A percentile compares a stretch with the other conserved stretches of the same genome.
Evolutionary conservation across 2,797 vertebrate species (phyloP).

Genomic region (Manis javanica): DNA sequence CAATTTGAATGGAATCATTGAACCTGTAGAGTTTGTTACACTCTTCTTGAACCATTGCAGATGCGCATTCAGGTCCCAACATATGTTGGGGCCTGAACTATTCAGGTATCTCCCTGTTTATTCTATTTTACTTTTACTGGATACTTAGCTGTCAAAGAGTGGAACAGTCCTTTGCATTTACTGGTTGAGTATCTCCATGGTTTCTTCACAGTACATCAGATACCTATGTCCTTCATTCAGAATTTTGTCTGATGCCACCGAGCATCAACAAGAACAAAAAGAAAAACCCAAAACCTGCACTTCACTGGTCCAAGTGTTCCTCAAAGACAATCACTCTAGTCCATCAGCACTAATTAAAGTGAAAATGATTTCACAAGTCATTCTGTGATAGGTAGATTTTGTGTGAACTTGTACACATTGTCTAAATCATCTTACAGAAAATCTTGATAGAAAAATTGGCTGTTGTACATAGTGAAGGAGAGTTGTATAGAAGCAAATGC

Average conservation of each 20-base stretch:
- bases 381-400: neutral
- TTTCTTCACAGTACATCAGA: neutral
- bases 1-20: neutral
- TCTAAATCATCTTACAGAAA: conserved; percentile 35
- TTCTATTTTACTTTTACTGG: conserved; percentile 4
- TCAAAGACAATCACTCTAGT: neutral
- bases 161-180: neutral
- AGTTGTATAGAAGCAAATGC: neutral
- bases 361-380: neutral
- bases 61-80: neutral
- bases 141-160: neutral
- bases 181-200: neutral
- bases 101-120: neutral
- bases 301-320: neutral
- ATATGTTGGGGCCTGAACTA: no score
- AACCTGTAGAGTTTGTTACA: neutral
- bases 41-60: neutral
- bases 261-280: neutral
- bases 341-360: neutral
- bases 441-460: neutral
- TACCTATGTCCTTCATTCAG: conserved; percentile 12
- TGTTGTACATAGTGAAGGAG: neutral
- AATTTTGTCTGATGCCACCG: neutral
- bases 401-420: neutral
- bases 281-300: neutral